These are phyloP conservation scores for Melanchra persicariae DNA, from an alignment of 2,888 invertebrate species.

Conservation along the genomic window DNA sequence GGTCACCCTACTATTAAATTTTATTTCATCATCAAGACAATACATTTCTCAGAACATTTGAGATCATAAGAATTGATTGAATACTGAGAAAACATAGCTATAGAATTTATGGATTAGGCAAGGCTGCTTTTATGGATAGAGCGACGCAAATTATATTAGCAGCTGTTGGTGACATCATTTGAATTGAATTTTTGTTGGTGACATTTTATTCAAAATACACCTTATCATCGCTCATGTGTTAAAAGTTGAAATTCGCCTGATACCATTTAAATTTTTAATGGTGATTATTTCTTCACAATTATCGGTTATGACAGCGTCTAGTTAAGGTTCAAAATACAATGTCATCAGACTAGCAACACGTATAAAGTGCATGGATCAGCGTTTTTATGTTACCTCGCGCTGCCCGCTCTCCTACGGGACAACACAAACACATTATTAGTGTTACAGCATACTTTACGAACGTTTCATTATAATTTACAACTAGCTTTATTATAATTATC, in stretches of 20 bases:
- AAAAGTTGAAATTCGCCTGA: slow-evolving; percentile 11
- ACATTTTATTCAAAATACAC: slow-evolving; percentile 14
- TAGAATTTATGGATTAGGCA: slow-evolving; percentile 13
- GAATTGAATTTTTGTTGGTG: slow-evolving; percentile 12
- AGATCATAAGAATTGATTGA: slow-evolving; percentile 11
- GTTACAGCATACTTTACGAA: slow-evolving; percentile 49
- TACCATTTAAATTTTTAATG: not conserved
- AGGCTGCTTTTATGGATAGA: slow-evolving; percentile 16
- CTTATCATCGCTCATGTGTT: not conserved
- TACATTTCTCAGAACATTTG: not conserved
- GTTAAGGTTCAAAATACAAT: slow-evolving; percentile 64
- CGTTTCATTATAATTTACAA: slow-evolving; percentile 33
- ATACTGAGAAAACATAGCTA: slow-evolving; percentile 27
- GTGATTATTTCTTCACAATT: not conserved
- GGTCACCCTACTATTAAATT: slow-evolving; percentile 10
- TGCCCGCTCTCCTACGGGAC: slow-evolving; percentile 93
- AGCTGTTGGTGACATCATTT: slow-evolving; percentile 45
- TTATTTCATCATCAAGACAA: not conserved
- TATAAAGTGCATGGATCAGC: slow-evolving; percentile 86
- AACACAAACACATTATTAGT: slow-evolving; percentile 87
- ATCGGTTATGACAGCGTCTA: rapidly evolving
- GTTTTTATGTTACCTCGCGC: slow-evolving; percentile 92
- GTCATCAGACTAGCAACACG: slow-evolving; percentile 77
- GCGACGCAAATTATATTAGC: slow-evolving; percentile 31
- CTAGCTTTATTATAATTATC: slow-evolving; percentile 5